phyloP scores from a whole-genome alignment of 2,797 vertebrate species.

The Phataginus tricuspis region DNA sequence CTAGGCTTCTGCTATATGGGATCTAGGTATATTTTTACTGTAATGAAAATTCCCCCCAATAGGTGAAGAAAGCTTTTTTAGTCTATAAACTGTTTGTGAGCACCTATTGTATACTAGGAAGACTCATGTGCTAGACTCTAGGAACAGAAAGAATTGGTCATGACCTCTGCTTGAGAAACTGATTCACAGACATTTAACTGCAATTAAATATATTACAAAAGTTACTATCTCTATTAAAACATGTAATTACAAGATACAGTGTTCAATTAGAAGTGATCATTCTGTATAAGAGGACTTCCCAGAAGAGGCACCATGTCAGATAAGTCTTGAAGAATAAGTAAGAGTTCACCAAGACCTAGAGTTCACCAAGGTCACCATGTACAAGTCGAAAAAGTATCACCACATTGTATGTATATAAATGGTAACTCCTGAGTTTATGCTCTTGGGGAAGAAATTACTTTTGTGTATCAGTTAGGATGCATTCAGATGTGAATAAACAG shows the following conservation, averaged over 20 bases:
- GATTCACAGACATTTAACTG: neutral
- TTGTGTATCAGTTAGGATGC: neutral
- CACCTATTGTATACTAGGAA: neutral
- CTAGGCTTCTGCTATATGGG: neutral
- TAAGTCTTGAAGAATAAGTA: neutral
- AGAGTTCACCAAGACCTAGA: neutral
- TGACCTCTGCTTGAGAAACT: neutral
- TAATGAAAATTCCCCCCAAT: neutral
- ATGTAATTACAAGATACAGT: neutral
- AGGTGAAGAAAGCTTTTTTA: conserved; percentile 26
- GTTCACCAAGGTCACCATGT: neutral
- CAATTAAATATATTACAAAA: neutral
- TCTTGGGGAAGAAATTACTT: neutral
- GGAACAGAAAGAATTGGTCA: neutral
- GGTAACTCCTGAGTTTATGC: neutral
- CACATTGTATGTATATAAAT: neutral
- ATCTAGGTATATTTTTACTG: neutral
- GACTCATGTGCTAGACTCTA: neutral
- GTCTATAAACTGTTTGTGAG: neutral
- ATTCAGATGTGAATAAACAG: neutral
- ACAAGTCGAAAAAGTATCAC: neutral
- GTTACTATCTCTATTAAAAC: neutral
- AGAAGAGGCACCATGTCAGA: neutral
- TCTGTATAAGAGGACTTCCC: neutral
- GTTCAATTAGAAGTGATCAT: neutral